phyloP scores from a whole-genome alignment of 2,888 invertebrate genomes.

The Lysandra coridon region DNA sequence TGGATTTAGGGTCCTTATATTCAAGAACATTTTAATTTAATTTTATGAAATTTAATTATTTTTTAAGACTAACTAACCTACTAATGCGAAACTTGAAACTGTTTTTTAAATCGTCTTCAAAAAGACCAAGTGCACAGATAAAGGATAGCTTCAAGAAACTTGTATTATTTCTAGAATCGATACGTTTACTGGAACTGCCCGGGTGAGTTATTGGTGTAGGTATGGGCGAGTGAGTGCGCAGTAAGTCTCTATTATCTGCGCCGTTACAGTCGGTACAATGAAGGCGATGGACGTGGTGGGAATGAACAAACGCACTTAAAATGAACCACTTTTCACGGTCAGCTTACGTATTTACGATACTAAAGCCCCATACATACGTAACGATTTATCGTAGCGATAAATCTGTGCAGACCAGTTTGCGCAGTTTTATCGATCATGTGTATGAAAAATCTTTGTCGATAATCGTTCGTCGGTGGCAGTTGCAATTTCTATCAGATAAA shows the following conservation, averaged over 20 bases:
- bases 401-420: too few relatives aligned
- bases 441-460: too few relatives aligned
- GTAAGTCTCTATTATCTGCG: slow-evolving; percentile 79
- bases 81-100: too few relatives aligned
- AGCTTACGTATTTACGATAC: slow-evolving; percentile 30
- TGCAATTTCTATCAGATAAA: too few relatives aligned
- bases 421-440: too few relatives aligned
- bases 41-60: too few relatives aligned
- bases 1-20: too few relatives aligned
- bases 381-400: too few relatives aligned
- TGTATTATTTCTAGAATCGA: slow-evolving; percentile 46
- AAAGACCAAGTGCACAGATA: neutral
- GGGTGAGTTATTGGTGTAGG: slow-evolving; percentile 70
- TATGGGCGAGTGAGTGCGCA: slow-evolving; percentile 73
- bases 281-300: slow-evolving; percentile 71
- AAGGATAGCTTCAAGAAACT: slow-evolving; percentile 31
- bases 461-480: too few relatives aligned
- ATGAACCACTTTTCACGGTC: slow-evolving; percentile 38
- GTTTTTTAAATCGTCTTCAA: neutral
- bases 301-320: slow-evolving; percentile 62
- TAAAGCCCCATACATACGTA: too few relatives aligned
- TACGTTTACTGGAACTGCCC: slow-evolving; percentile 60
- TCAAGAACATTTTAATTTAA: too few relatives aligned
- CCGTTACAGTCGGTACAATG: slow-evolving; percentile 77
- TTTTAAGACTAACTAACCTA: too few relatives aligned